Percentiles rank a stretch among this genome's conserved stretches.
Evolutionary conservation across 2,797 vertebrate genomes (phyloP).

Genomic region (Gymnothorax reevesii): DNA sequence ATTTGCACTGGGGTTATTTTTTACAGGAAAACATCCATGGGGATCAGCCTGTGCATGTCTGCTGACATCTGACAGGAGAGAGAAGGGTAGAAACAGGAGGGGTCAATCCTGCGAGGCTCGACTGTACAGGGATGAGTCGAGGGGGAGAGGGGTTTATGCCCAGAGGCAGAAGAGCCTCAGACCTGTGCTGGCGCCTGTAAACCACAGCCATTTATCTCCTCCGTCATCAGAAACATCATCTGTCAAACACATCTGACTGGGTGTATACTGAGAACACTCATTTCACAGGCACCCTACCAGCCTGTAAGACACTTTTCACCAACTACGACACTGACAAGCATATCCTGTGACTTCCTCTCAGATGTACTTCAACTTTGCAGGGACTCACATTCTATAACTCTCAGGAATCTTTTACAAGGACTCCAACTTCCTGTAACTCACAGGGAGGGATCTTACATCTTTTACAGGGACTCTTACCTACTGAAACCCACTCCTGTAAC

Average conservation of each 20-base stretch:
- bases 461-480: no score
- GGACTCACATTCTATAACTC: background rate
- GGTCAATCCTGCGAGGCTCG: background rate
- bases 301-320: background rate
- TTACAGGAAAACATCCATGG: background rate
- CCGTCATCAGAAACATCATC: conserved; percentile 20
- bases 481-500: no score
- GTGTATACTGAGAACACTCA: background rate
- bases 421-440: no score
- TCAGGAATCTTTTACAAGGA: background rate
- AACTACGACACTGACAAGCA: background rate
- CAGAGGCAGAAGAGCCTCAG: background rate
- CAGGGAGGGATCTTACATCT: no score
- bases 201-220: background rate
- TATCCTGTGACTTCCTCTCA: background rate
- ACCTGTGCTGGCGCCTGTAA: conserved; percentile 3
- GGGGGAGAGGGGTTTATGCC: background rate
- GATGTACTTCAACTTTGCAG: background rate
- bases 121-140: background rate
- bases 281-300: background rate
- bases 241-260: conserved; percentile 13
- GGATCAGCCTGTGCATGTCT: background rate
- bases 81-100: background rate
- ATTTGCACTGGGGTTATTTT: background rate
- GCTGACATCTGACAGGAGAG: background rate